Percentiles rank a stretch among this genome's conserved stretches.
Conservation (phyloP, 2,888 invertebrate species). For the Cyclophora punctaria region DNA sequence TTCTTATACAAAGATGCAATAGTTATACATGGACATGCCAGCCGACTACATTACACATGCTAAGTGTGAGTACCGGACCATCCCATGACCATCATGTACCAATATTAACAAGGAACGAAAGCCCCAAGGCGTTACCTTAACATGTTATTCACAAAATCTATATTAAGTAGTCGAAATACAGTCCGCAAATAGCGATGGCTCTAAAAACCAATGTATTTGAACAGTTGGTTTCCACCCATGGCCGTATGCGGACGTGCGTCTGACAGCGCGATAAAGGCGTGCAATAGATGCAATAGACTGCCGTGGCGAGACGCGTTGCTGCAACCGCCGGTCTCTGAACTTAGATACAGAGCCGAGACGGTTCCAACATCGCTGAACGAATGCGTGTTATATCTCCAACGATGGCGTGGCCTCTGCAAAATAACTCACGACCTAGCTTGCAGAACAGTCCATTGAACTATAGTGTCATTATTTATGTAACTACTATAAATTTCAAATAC, state of each 20-base stretch:
- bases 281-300: slow-evolving; percentile 21
- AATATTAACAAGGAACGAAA: slow-evolving; percentile 1
- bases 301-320: slow-evolving; percentile 43
- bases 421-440: slow-evolving; percentile 24
- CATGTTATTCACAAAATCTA: slow-evolving; percentile 26
- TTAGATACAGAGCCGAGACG: slow-evolving; percentile 49
- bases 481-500: neutral
- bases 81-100: neutral
- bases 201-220: slow-evolving; percentile 63
- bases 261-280: slow-evolving; percentile 35
- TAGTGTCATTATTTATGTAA: neutral
- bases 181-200: slow-evolving; percentile 69
- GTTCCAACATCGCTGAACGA: slow-evolving; percentile 45
- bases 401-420: slow-evolving; percentile 35
- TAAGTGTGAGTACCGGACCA: neutral
- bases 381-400: slow-evolving; percentile 25
- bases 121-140: slow-evolving; percentile 19
- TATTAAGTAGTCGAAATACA: slow-evolving; percentile 44
- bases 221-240: slow-evolving; percentile 71
- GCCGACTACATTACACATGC: neutral
- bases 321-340: slow-evolving; percentile 51
- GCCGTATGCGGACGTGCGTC: slow-evolving; percentile 55
- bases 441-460: slow-evolving; percentile 19
- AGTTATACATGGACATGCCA: too few relatives aligned
- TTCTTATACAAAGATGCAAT: too few relatives aligned